phyloP scores from a whole-genome alignment of 2,888 invertebrate species.

The Charanyca ferruginea region DNA sequence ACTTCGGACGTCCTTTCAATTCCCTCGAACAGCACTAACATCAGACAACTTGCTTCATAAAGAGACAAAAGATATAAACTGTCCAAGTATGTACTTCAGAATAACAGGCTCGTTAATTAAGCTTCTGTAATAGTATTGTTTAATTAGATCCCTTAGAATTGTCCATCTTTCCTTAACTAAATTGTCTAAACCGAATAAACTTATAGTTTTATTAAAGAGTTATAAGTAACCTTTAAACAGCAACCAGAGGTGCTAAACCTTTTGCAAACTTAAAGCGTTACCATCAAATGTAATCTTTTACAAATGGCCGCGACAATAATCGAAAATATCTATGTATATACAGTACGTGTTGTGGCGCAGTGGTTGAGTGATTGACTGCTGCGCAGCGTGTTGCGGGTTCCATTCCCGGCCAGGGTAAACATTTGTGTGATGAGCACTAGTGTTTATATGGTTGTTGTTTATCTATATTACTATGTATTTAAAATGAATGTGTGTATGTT shows the following conservation, averaged over 20 bases:
- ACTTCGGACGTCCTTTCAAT: not conserved
- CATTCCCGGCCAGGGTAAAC: too few species aligned
- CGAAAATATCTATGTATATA: not conserved
- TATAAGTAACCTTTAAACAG: not conserved
- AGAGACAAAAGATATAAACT: not conserved
- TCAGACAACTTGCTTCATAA: not conserved
- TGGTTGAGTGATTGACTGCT: too few species aligned
- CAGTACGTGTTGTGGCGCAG: not conserved
- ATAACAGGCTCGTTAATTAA: slow-evolving; percentile 3
- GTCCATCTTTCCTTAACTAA: not conserved
- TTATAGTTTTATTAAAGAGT: too few species aligned
- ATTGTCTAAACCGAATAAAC: too few species aligned
- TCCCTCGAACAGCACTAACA: not conserved
- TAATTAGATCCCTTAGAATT: not conserved
- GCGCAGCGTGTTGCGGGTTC: too few species aligned
- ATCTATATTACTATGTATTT: too few species aligned
- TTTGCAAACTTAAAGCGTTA: not conserved
- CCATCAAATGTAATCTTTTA: too few species aligned
- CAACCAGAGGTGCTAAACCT: not conserved
- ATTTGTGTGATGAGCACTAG: too few species aligned
- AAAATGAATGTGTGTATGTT: too few species aligned
- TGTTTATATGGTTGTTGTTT: too few species aligned
- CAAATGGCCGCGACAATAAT: not conserved
- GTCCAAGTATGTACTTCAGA: not conserved
- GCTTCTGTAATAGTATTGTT: not conserved